Evolutionary conservation across 2,113 vertebrate genomes (phyloP).

Genomic region (Eulemur rufifrons): DNA sequence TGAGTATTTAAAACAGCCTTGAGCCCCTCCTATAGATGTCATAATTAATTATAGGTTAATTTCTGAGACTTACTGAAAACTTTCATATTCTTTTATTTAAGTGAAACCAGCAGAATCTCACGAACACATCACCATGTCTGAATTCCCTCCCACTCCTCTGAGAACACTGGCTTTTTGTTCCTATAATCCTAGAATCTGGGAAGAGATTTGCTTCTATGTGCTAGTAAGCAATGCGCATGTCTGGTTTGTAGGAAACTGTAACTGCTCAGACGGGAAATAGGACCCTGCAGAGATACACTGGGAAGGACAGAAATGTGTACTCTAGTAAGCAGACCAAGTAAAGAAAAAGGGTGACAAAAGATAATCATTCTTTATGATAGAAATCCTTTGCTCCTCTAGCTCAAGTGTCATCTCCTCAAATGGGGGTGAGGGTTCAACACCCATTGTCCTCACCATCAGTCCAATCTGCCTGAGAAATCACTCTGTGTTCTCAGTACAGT

Average conservation of each 20-base stretch:
- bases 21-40: conserved; percentile 34
- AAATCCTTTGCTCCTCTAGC: neutral
- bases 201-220: neutral
- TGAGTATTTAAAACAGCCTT: neutral
- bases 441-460: neutral
- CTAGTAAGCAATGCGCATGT: neutral
- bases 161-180: conserved; percentile 30
- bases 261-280: neutral
- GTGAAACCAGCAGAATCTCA: conserved; percentile 25
- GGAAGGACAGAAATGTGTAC: neutral
- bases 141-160: neutral
- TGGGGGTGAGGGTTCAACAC: accelerated
- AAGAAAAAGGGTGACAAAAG: neutral
- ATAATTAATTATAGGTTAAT: conserved; percentile 69
- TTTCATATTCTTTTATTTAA: conserved; percentile 30
- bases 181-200: neutral
- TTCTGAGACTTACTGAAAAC: conserved; percentile 2
- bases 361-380: neutral
- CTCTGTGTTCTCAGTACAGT: neutral
- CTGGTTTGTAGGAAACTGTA: neutral
- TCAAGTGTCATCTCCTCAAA: neutral
- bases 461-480: neutral
- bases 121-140: neutral
- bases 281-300: neutral
- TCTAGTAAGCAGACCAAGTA: neutral